Conservation (phyloP, 2,797 vertebrate genomes). For the Clarias platycephalus region DNA sequence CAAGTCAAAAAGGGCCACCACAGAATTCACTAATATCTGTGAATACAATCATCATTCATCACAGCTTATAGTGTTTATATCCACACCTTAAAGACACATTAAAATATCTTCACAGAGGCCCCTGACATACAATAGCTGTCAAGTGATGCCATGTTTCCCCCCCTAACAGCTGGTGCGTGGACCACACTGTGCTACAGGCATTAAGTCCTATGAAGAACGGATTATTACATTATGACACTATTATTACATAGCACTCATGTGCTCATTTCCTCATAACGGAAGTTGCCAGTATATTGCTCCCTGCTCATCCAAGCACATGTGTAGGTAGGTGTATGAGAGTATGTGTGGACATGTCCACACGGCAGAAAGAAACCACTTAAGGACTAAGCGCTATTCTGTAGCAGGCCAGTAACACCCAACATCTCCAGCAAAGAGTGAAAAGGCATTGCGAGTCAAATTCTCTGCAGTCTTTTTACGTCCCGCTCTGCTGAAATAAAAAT, state of each 20-base stretch:
- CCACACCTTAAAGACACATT: neutral
- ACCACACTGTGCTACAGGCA: neutral
- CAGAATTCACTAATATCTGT: neutral
- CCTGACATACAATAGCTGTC: neutral
- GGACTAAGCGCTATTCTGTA: slow-evolving; percentile 28
- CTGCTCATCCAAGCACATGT: slow-evolving; percentile 17
- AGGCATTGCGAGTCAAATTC: neutral
- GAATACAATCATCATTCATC: neutral
- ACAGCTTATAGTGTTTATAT: neutral
- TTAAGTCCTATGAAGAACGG: neutral
- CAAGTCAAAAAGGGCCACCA: neutral
- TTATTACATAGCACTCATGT: neutral
- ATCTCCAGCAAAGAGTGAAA: slow-evolving; percentile 5
- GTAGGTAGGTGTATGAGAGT: slow-evolving; percentile 20
- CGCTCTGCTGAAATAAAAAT: neutral
- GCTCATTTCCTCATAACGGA: slow-evolving; percentile 22
- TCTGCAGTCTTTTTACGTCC: neutral
- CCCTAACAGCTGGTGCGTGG: neutral
- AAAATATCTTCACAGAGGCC: slow-evolving; percentile 1
- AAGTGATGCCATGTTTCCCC: too few species aligned
- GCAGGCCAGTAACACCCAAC: slow-evolving; percentile 26
- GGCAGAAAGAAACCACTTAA: slow-evolving; percentile 36
- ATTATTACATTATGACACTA: slow-evolving; percentile 10
- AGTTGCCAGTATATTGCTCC: slow-evolving; percentile 14
- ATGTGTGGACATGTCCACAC: neutral